Base-by-base conservation (phyloP, 2,888 invertebrate species). In the Phaedon cochleariae region DNA sequence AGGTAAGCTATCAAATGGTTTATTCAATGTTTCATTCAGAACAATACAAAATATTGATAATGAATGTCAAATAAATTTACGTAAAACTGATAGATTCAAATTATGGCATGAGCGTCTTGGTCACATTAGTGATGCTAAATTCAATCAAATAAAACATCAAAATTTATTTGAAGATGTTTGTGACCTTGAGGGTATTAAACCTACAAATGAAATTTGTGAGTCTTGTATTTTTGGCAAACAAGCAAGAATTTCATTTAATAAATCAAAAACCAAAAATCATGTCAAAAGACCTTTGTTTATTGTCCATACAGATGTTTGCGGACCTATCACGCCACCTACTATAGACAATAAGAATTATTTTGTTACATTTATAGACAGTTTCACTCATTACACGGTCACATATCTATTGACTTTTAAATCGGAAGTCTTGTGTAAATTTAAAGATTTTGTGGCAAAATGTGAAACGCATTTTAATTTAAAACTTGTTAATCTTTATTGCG, bases 301-400 rank as follows among this genome's bases (percentile, higher is more conserved):
- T 34, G 21, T 65, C n/a, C 58, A 65, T 57, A 41, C 55, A 7
- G 78, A 77, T n/a, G n/a, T n/a, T n/a, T n/a, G n/a, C n/a, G n/a
- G n/a, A n/a, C n/a, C n/a, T n/a, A n/a, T n/a, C n/a, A n/a, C n/a
- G n/a, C n/a, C n/a, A n/a, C n/a, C n/a, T n/a, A n/a, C n/a, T n/a
- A n/a, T n/a, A n/a, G n/a, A n/a, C n/a, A n/a, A n/a, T n/a, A n/a
- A n/a, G n/a, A n/a, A n/a, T n/a, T n/a, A n/a, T n/a, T n/a, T n/a
- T 73, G 75, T 78, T 4, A 20, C 74, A 4, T 80, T 81, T 76
- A 70, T 81, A 63, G 80, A 81, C 72, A 70, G 80, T 21, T 80
- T 62, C 70, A 80, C 78, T 21, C 79, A 81, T 66, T 80, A 79
- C 60, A 74, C n/a, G n/a, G n/a, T n/a, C n/a, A n/a, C n/a, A n/a